Base-by-base conservation (phyloP, 2,888 invertebrate species). In the Xestobium rufovillosum region DNA sequence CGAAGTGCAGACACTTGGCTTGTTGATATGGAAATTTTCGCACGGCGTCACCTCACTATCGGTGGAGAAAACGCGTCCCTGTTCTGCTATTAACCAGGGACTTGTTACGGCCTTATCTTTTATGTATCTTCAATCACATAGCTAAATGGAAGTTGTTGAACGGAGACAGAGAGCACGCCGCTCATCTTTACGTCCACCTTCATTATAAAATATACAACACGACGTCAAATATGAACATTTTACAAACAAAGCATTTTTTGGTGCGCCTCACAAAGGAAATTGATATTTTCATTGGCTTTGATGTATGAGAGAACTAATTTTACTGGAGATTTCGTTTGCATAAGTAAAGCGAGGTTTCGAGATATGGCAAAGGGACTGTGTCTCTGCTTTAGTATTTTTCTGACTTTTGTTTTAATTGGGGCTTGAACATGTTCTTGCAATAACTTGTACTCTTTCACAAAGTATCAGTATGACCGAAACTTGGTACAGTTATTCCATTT, bases 201-300 rank as follows among this genome's bases (percentile, higher is more conserved):
- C 34, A n/a, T 28, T 16, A 36, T 35, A 42, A 36, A 38, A 31
- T 15, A 15, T 26, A 19, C 16, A 34, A 33, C 31, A 30, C 38
- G 28, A 41, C 37, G 43, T 43, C 44, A 41, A 43, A 47, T 45
- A 39, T 45, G 38, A 39, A 37, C 35, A 41, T 41, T 42, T 38
- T 12, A 26, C 43, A 45, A 44, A 45, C 39, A 40, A 42, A 38
- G 38, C 40, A 38, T 39, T 44, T 44, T 35, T 41, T 17, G 26
- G 32, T 38, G 32, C 39, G n/a, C n/a, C n/a, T 38, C 34, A 42
- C 44, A 46, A 46, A 42, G 39, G 43, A 44, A 48, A 46, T 46
- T 44, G 48, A 48, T 42, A 48, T 44, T 48, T 48, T 41, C 42
- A 36, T 39, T 37, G 41, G 38, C 43, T 43, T 47, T 47, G 47